phyloP scores from a whole-genome alignment of 1,140 invertebrate genomes.

The Lepidurus couesii region DNA sequence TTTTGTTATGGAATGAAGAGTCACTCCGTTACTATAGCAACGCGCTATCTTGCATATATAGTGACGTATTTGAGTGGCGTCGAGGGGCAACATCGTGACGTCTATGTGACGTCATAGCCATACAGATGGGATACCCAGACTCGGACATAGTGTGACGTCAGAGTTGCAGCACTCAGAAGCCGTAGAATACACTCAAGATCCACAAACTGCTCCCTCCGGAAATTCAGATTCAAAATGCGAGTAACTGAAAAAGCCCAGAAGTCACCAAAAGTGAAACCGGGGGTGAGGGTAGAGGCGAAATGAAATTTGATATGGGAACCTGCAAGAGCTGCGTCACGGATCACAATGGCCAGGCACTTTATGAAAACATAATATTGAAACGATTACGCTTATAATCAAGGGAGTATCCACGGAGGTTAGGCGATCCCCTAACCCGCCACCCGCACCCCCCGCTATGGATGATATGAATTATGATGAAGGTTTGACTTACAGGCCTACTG shows the following conservation, averaged over 20 bases:
- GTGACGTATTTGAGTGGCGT: neutral
- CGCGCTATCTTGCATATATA: neutral
- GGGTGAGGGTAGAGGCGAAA: neutral
- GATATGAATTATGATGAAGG: too few relatives aligned
- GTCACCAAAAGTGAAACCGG: neutral
- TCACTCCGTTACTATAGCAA: neutral
- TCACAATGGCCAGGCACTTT: neutral
- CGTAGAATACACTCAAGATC: neutral
- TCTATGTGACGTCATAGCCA: neutral
- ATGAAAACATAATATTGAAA: neutral
- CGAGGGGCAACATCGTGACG: neutral
- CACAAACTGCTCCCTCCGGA: neutral
- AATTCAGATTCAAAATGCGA: neutral
- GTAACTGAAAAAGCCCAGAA: neutral
- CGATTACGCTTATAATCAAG: neutral
- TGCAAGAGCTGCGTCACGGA: neutral
- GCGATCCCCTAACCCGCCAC: too few relatives aligned
- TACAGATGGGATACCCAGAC: neutral
- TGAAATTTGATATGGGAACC: neutral
- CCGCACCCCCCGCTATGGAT: too few relatives aligned
- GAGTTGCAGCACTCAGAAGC: neutral
- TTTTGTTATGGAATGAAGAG: neutral
- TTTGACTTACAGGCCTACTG: too few relatives aligned
- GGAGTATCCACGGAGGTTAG: neutral
- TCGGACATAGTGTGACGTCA: neutral